phyloP scores from a whole-genome alignment of 2,888 invertebrate species.

The Limnephilus rhombicus region DNA sequence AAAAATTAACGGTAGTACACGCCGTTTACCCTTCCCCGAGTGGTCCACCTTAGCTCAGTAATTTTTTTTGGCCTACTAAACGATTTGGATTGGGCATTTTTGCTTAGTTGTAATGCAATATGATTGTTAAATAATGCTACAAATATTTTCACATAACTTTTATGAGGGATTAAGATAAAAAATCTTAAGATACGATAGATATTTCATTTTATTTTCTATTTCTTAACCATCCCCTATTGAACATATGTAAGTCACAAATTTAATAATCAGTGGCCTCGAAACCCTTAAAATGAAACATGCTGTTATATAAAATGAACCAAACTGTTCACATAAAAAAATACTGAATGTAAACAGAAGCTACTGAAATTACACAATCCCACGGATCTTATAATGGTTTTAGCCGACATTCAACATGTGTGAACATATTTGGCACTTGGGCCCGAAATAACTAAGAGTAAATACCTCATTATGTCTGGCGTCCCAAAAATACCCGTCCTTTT shows the following conservation, averaged over 20 bases:
- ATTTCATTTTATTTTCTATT: too few relatives aligned
- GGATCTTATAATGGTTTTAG: not conserved
- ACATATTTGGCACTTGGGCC: not conserved
- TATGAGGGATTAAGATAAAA: too few relatives aligned
- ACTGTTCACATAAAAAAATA: not conserved
- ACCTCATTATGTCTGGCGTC: not conserved
- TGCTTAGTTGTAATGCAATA: too few relatives aligned
- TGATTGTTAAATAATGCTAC: too few relatives aligned
- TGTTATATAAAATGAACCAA: not conserved
- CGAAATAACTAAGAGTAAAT: not conserved
- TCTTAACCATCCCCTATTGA: too few relatives aligned
- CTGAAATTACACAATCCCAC: not conserved
- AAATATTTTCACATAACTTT: too few relatives aligned
- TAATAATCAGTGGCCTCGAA: not conserved
- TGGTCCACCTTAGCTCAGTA: too few relatives aligned
- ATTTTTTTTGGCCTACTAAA: too few relatives aligned
- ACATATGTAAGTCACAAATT: not conserved
- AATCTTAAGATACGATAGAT: too few relatives aligned
- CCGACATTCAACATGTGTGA: not conserved
- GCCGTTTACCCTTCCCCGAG: too few relatives aligned
- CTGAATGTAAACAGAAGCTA: not conserved
- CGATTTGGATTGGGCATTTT: too few relatives aligned
- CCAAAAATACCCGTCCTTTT: not conserved
- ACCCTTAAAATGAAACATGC: not conserved
- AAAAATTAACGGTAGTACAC: too few relatives aligned